phyloP scores from a whole-genome alignment of 2,888 invertebrate species.

The Tridacna crocea region DNA sequence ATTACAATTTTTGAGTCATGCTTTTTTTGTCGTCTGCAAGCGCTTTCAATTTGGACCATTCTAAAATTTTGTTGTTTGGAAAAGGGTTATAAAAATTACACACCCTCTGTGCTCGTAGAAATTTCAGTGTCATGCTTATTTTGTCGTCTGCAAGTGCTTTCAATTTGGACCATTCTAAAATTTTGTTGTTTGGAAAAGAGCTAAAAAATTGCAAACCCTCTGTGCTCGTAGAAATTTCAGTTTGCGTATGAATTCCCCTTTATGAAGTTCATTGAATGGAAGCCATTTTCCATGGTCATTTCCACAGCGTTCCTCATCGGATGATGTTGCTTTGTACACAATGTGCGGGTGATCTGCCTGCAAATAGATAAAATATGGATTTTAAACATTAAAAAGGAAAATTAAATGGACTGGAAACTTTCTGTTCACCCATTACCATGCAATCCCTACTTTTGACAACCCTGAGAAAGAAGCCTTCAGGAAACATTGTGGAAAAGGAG shows the following conservation, averaged over 20 bases:
- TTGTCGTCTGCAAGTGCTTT: too few relatives aligned
- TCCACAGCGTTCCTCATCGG: slow-evolving; percentile 95
- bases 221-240: slow-evolving; percentile 76
- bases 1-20: too few relatives aligned
- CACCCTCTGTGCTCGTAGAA: slow-evolving; percentile 75
- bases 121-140: too few relatives aligned
- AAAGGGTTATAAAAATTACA: not conserved
- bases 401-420: not conserved
- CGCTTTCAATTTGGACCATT: too few relatives aligned
- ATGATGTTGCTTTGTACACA: slow-evolving; percentile 96
- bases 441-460: too few relatives aligned
- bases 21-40: too few relatives aligned
- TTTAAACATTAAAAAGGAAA: not conserved
- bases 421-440: not conserved
- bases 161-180: too few relatives aligned
- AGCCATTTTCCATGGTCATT: slow-evolving; percentile 79
- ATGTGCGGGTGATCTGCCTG: slow-evolving; percentile 99
- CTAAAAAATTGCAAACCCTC: slow-evolving; percentile 61
- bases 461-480: too few relatives aligned
- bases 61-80: too few relatives aligned
- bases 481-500: too few relatives aligned
- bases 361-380: slow-evolving; percentile 33
- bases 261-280: slow-evolving; percentile 80
- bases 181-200: too few relatives aligned
- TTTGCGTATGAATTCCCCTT: slow-evolving; percentile 79